These are phyloP conservation scores for Agonum fuliginosum DNA, from an alignment of 2,888 invertebrate species.

Conservation along the genomic window DNA sequence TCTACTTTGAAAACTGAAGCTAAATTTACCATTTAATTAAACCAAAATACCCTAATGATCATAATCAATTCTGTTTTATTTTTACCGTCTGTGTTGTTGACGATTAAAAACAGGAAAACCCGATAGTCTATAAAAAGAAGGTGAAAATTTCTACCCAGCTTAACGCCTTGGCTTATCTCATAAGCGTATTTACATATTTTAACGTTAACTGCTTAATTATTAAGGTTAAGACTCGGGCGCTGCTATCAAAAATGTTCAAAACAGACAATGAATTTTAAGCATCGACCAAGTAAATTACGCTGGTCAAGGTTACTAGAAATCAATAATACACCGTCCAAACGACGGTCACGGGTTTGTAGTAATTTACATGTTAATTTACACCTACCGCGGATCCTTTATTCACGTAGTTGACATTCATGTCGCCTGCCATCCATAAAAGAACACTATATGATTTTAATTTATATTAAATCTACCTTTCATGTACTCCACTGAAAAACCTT, in stretches of 20 bases:
- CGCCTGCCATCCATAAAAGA: background rate
- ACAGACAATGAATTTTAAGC: conserved; percentile 6
- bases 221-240: conserved; percentile 12
- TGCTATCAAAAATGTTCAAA: background rate
- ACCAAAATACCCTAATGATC: background rate
- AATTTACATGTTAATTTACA: conserved; percentile 38
- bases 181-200: conserved; percentile 53
- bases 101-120: conserved; percentile 16
- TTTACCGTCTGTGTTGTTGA: background rate
- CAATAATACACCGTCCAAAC: background rate
- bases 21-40: background rate
- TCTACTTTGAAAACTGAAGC: too few species aligned
- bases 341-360: background rate
- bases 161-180: conserved; percentile 30
- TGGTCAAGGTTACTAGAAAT: conserved; percentile 29
- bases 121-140: conserved; percentile 22
- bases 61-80: conserved; percentile 1
- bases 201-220: conserved; percentile 54
- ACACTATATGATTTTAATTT: too few species aligned
- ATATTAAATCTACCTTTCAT: too few species aligned
- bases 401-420: background rate
- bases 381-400: background rate
- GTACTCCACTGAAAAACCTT: too few species aligned
- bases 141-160: conserved; percentile 29
- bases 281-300: conserved; percentile 1